These are phyloP conservation scores for Carduelis carduelis DNA, from an alignment of 2,797 vertebrate genomes.

Conservation along the genomic window DNA sequence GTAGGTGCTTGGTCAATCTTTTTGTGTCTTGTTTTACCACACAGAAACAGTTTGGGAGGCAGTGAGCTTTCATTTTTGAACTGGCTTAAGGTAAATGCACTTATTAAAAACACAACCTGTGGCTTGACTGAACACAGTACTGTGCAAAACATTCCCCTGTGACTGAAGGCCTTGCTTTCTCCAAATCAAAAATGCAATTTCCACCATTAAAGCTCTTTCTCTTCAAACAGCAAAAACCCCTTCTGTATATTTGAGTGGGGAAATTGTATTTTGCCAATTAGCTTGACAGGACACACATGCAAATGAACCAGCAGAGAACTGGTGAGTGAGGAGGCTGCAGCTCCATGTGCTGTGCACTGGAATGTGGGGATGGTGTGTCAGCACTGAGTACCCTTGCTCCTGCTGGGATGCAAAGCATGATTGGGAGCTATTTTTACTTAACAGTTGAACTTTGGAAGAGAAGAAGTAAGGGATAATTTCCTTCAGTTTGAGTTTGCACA, in stretches of 20 bases:
- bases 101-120: not conserved
- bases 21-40: not conserved
- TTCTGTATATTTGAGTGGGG: not conserved
- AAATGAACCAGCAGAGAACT: not conserved
- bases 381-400: not conserved
- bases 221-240: not conserved
- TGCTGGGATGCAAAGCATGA: not conserved
- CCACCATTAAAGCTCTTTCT: not conserved
- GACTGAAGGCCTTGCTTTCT: not conserved
- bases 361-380: not conserved
- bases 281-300: not conserved
- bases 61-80: not conserved
- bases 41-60: not conserved
- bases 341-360: not conserved
- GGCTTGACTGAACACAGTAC: accelerated
- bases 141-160: not conserved
- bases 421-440: not conserved
- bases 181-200: not conserved
- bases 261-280: not conserved
- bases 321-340: not conserved
- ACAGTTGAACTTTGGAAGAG: slow-evolving; percentile 9
- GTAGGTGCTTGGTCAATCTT: not conserved
- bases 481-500: slow-evolving; percentile 9
- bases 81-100: not conserved
- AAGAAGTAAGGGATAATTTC: not conserved